Conservation (phyloP, 2,113 vertebrate genomes). For the Stegostoma tigrinum region DNA sequence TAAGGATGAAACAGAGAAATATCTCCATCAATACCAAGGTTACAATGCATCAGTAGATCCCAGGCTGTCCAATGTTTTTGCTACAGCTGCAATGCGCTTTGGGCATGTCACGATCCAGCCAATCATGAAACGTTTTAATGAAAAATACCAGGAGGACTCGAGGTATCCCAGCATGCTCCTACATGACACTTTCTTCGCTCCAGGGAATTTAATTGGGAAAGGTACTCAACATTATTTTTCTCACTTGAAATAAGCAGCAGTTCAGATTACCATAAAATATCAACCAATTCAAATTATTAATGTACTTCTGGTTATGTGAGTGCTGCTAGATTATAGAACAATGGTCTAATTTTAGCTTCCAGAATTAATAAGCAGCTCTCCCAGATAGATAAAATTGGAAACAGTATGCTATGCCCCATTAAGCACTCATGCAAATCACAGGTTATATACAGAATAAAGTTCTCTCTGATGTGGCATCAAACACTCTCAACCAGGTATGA, state of each 20-base stretch:
- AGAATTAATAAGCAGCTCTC: not conserved
- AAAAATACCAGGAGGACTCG: conserved; percentile 50
- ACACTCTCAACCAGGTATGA: not conserved
- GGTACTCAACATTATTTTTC: conserved; percentile 51
- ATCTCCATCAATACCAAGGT: conserved; percentile 54
- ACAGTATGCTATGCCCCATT: not conserved
- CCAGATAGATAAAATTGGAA: not conserved
- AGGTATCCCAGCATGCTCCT: conserved; percentile 57
- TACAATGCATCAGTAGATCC: conserved; percentile 69
- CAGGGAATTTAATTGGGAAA: conserved; percentile 73
- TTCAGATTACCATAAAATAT: not conserved
- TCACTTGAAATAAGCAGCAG: not conserved
- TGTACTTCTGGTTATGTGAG: not conserved
- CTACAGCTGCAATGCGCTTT: conserved; percentile 75
- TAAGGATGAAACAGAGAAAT: conserved; percentile 18
- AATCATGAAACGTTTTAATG: conserved; percentile 56
- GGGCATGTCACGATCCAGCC: conserved; percentile 75
- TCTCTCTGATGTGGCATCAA: not conserved
- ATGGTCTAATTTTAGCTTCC: not conserved
- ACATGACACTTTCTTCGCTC: conserved; percentile 64
- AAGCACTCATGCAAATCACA: not conserved
- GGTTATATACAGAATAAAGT: not conserved
- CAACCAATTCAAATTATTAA: conserved; percentile 38
- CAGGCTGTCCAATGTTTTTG: conserved; percentile 70
- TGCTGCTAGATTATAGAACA: not conserved